phyloP scores from a whole-genome alignment of 2,113 vertebrate species.

The Dunckerocampus dactyliophorus region DNA sequence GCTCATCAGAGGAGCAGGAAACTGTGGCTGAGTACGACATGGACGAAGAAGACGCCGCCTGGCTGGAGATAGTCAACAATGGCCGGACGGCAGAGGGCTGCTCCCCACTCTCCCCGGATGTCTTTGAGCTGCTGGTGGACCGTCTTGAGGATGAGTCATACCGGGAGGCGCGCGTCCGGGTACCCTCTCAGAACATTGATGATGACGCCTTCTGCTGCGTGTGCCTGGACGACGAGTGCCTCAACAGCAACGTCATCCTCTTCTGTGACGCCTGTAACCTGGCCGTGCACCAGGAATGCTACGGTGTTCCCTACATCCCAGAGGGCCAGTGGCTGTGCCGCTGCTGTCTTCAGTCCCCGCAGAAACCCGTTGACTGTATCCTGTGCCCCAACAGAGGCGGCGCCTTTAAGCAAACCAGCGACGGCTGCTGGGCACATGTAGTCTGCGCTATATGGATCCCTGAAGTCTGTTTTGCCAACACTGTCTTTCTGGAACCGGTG shows the following conservation, averaged over 20 bases:
- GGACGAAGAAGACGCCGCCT: slow-evolving; percentile 93
- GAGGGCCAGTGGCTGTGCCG: slow-evolving; percentile 98
- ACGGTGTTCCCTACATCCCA: slow-evolving; percentile 93
- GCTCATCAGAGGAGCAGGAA: slow-evolving; percentile 82
- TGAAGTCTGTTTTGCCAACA: slow-evolving; percentile 97
- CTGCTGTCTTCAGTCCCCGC: slow-evolving; percentile 93
- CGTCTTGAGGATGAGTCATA: slow-evolving; percentile 93
- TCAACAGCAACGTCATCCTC: slow-evolving; percentile 97
- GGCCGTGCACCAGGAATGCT: slow-evolving; percentile 97
- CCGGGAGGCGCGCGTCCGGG: slow-evolving; percentile 82
- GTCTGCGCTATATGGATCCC: slow-evolving; percentile 99
- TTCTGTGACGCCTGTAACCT: slow-evolving; percentile 98
- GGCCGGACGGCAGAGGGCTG: slow-evolving; percentile 81
- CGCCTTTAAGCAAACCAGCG: slow-evolving; percentile 96
- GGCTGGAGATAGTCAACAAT: slow-evolving; percentile 93
- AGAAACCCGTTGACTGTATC: slow-evolving; percentile 90
- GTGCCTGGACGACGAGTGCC: slow-evolving; percentile 96
- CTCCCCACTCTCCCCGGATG: slow-evolving; percentile 79
- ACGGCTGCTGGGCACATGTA: slow-evolving; percentile 94
- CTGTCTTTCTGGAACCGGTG: slow-evolving; percentile 94
- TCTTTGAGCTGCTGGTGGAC: slow-evolving; percentile 90
- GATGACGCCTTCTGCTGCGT: slow-evolving; percentile 98
- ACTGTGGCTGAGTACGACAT: slow-evolving; percentile 92
- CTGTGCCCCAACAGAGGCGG: slow-evolving; percentile 94
- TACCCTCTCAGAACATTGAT: slow-evolving; percentile 83